These are phyloP conservation scores for Zelostemma sp. DNA, from an alignment of 1,140 invertebrate genomes.

Conservation along the genomic window DNA sequence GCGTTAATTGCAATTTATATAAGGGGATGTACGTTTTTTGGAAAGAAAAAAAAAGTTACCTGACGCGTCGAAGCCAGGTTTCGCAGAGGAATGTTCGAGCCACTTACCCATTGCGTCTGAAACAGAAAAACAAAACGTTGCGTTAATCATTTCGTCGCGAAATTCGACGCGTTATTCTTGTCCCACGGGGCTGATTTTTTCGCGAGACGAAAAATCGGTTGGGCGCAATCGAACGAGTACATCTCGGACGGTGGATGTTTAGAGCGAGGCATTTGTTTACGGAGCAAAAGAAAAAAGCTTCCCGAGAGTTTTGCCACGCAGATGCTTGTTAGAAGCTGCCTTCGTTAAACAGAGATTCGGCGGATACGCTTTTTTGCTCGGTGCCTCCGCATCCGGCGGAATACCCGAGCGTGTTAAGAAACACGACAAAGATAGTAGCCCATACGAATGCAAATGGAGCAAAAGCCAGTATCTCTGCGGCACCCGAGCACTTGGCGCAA, in stretches of 20 bases:
- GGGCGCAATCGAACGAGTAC: neutral
- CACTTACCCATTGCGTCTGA: slow-evolving; percentile 70
- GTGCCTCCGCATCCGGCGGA: slow-evolving; percentile 39
- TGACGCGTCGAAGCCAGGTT: neutral
- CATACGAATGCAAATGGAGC: slow-evolving; percentile 49
- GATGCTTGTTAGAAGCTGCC: slow-evolving; percentile 47
- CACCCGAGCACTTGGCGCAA: slow-evolving; percentile 28
- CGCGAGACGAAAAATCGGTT: too few relatives aligned
- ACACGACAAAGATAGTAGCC: slow-evolving; percentile 47
- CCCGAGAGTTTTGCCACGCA: slow-evolving; percentile 38
- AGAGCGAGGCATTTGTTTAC: slow-evolving; percentile 43
- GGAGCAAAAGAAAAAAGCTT: slow-evolving; percentile 9
- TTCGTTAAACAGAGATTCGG: slow-evolving; percentile 50
- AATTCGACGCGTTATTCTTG: too few relatives aligned
- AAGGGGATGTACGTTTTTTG: slow-evolving; percentile 15
- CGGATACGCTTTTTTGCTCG: slow-evolving; percentile 44
- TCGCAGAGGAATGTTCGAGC: slow-evolving; percentile 8
- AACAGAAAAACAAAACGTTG: slow-evolving; percentile 59
- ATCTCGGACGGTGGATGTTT: slow-evolving; percentile 27
- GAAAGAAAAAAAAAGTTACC: slow-evolving; percentile 11
- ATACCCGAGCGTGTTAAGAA: slow-evolving; percentile 44
- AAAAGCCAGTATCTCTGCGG: slow-evolving; percentile 30
- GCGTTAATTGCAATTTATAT: slow-evolving; percentile 35
- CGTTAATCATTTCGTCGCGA: slow-evolving; percentile 18
- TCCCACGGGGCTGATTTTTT: too few relatives aligned